These are phyloP conservation scores for Sus cebifrons DNA, from an alignment of 2,797 vertebrate genomes.

Conservation along the genomic window DNA sequence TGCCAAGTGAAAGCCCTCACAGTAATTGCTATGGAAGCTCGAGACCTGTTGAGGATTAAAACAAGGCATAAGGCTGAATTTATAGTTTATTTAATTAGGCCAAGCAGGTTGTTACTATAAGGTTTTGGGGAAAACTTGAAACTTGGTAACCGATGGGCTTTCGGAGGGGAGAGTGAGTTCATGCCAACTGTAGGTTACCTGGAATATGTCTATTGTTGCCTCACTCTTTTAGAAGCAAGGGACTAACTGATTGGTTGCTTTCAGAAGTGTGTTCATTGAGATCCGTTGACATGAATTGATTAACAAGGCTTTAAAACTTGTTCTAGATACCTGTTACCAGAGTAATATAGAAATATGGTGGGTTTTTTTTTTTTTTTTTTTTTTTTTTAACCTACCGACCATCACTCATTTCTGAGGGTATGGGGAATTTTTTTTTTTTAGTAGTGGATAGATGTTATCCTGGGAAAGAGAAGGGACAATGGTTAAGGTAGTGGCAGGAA, in stretches of 20 bases:
- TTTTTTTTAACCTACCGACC: background rate
- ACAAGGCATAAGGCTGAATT: background rate
- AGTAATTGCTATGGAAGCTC: background rate
- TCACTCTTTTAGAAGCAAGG: background rate
- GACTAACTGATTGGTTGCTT: background rate
- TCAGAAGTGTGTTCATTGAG: background rate
- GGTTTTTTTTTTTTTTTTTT: background rate
- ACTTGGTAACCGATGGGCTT: background rate
- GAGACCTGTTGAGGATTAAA: background rate
- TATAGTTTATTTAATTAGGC: background rate
- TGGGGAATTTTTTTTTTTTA: background rate
- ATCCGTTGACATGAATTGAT: background rate
- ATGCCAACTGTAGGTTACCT: background rate
- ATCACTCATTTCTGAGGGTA: background rate
- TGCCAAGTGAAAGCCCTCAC: background rate
- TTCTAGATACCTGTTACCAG: background rate
- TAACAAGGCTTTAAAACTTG: slow-evolving; percentile 16
- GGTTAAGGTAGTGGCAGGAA: background rate
- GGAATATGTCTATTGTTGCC: background rate
- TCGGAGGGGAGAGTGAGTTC: background rate
- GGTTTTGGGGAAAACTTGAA: background rate
- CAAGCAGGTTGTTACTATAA: slow-evolving; percentile 2
- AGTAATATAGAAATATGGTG: background rate
- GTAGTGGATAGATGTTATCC: background rate
- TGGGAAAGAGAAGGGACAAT: background rate